Evolutionary conservation across 2,797 vertebrate genomes (phyloP).

Genomic region (Microchirus variegatus): DNA sequence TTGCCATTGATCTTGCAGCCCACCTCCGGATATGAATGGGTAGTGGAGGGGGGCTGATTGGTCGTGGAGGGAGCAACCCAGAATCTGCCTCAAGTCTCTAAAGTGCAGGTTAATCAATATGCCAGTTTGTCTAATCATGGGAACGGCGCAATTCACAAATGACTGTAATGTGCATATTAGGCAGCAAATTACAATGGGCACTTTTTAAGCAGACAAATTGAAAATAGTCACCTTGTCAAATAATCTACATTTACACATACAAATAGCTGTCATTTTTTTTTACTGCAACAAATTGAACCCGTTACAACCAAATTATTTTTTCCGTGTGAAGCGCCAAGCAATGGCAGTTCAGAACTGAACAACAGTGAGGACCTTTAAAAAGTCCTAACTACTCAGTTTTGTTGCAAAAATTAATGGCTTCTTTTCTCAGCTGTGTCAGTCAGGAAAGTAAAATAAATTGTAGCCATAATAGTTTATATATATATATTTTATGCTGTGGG

Average conservation of each 20-base stretch:
- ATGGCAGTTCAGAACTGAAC: conserved; percentile 17
- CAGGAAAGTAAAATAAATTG: conserved; percentile 46
- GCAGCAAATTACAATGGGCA: conserved; percentile 21
- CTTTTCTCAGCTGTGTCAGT: conserved; percentile 40
- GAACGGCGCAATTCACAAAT: conserved; percentile 27
- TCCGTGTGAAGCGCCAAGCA: neutral
- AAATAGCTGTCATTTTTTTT: conserved; percentile 18
- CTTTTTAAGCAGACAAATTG: conserved; percentile 22
- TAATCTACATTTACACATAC: conserved; percentile 20
- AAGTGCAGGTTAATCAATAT: conserved; percentile 48
- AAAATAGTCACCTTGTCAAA: conserved; percentile 25
- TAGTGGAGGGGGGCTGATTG: conserved; percentile 36
- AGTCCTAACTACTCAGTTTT: conserved; percentile 20
- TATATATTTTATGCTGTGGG: conserved; percentile 28
- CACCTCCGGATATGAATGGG: conserved; percentile 58
- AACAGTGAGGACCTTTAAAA: conserved; percentile 30
- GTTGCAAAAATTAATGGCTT: conserved; percentile 42
- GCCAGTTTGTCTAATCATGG: conserved; percentile 25
- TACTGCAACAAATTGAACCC: conserved; percentile 25
- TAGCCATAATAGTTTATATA: conserved; percentile 37
- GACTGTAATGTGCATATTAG: conserved; percentile 37
- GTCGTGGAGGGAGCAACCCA: conserved; percentile 30
- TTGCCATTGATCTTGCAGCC: conserved; percentile 61
- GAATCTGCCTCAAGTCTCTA: conserved; percentile 22
- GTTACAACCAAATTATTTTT: conserved; percentile 26